Conservation (phyloP, 2,797 vertebrate genomes). For the Sebastes vulpes region DNA sequence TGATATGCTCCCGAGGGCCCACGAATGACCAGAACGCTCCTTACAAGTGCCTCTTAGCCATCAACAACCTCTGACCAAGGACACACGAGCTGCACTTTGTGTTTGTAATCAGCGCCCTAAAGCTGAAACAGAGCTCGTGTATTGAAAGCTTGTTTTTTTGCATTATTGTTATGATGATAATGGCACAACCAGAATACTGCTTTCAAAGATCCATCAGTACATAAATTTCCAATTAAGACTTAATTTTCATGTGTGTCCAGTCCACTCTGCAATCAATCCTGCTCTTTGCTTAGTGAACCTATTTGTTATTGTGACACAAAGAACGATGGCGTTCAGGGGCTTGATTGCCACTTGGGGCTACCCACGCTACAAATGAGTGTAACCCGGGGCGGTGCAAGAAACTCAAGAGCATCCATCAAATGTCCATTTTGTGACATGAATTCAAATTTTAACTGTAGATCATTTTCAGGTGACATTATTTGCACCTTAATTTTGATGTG, state of each 20-base stretch:
- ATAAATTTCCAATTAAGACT: conserved; percentile 4
- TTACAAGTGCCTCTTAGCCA: conserved; percentile 25
- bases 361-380: not conserved
- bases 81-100: conserved; percentile 9
- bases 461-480: not conserved
- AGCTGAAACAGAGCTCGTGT: not conserved
- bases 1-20: conserved; percentile 2
- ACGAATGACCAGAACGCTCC: not conserved
- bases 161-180: not conserved
- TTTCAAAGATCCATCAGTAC: conserved; percentile 1
- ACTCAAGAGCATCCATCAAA: conserved; percentile 12
- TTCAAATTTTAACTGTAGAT: not conserved
- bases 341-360: conserved; percentile 32
- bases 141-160: conserved; percentile 15
- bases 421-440: not conserved
- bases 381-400: not conserved
- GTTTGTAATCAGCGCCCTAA: conserved; percentile 11
- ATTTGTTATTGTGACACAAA: conserved; percentile 37
- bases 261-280: conserved; percentile 23
- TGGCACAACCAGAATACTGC: not conserved
- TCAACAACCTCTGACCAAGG: conserved; percentile 3
- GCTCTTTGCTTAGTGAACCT: not conserved
- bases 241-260: not conserved
- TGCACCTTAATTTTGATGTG: not conserved
- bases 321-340: conserved; percentile 20